These are phyloP conservation scores for Perognathus longimembris DNA, from an alignment of 2,113 vertebrate genomes.

Conservation along the genomic window DNA sequence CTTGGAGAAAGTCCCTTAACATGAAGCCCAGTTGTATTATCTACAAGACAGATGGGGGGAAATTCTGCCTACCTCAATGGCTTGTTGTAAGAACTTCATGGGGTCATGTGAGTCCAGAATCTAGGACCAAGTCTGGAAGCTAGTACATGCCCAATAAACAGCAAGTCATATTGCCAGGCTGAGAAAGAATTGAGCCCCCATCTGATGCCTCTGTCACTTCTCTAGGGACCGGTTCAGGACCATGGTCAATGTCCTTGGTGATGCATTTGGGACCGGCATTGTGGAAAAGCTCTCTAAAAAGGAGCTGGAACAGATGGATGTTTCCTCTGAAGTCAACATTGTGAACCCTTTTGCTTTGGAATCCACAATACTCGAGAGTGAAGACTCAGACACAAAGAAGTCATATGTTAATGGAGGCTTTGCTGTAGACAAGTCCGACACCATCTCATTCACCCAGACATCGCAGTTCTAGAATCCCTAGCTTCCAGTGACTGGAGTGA, in stretches of 20 bases:
- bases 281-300: slow-evolving; percentile 96
- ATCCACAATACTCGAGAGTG: slow-evolving; percentile 88
- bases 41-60: background rate
- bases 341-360: slow-evolving; percentile 96
- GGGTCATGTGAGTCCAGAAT: background rate
- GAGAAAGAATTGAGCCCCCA: slow-evolving; percentile 4
- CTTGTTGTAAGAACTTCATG: background rate
- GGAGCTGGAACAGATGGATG: slow-evolving; percentile 94
- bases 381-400: slow-evolving; percentile 92
- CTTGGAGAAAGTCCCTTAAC: background rate
- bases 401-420: slow-evolving; percentile 97
- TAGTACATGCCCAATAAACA: background rate
- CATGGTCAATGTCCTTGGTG: slow-evolving; percentile 98
- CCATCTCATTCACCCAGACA: slow-evolving; percentile 97
- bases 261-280: slow-evolving; percentile 95
- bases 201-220: slow-evolving; percentile 72
- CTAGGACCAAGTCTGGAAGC: background rate
- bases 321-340: slow-evolving; percentile 93
- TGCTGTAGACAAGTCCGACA: slow-evolving; percentile 95
- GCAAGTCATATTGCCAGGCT: background rate
- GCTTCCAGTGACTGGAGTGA: slow-evolving; percentile 56
- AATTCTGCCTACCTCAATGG: background rate
- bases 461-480: slow-evolving; percentile 93
- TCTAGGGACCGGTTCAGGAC: slow-evolving; percentile 97
- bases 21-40: background rate